Percentiles rank a stretch among this genome's conserved stretches.
Conservation (phyloP, 2,888 invertebrate genomes). For the Taphrorychus bicolor region DNA sequence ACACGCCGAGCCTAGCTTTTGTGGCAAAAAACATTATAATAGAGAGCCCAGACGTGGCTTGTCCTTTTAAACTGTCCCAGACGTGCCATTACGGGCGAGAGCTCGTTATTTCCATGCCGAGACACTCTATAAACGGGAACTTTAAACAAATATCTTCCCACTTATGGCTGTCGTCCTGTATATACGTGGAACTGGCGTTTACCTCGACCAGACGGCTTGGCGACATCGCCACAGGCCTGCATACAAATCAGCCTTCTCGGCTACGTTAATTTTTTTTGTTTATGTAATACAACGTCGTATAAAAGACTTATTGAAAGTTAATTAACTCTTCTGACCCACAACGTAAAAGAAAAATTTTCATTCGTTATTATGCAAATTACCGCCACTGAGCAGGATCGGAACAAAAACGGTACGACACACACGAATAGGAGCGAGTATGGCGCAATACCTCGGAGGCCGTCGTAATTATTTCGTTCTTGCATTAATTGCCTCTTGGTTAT, state of each 20-base stretch:
- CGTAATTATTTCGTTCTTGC: not conserved
- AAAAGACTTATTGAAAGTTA: not conserved
- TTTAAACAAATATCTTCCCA: not conserved
- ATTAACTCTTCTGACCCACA: not conserved
- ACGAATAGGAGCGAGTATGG: not conserved
- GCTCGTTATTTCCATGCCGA: conserved; percentile 24
- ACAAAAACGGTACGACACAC: not conserved
- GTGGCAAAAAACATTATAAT: conserved; percentile 3
- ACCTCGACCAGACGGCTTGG: conserved; percentile 38
- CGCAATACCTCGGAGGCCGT: not conserved
- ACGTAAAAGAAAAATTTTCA: no score
- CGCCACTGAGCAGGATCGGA: no score
- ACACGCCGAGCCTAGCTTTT: not conserved
- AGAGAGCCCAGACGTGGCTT: conserved; percentile 20
- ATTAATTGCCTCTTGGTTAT: not conserved
- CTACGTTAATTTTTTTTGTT: not conserved
- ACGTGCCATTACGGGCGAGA: conserved; percentile 22
- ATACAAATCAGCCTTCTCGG: conserved; percentile 13
- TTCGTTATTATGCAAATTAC: not conserved
- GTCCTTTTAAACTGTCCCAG: conserved; percentile 24
- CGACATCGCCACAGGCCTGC: conserved; percentile 33
- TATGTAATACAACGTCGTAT: not conserved
- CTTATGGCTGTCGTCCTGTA: not conserved
- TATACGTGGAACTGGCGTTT: conserved; percentile 12
- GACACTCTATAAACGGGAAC: not conserved